phyloP scores from a whole-genome alignment of 2,888 invertebrate species.

The Gonocerus acuteangulatus region DNA sequence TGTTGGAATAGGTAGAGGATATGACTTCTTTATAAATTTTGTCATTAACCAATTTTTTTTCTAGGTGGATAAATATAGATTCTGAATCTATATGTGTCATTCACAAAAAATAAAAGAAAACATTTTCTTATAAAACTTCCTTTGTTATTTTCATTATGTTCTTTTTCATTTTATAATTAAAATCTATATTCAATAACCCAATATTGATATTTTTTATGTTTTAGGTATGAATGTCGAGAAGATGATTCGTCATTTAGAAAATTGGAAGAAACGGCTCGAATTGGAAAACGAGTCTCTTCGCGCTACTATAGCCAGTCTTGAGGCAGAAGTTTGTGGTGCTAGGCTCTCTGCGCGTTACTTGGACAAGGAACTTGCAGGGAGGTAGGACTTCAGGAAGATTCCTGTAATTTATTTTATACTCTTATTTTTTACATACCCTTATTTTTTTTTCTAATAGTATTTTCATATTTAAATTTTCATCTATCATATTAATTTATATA shows the following conservation, averaged over 20 bases:
- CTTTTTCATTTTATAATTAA: neutral
- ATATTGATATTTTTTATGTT: too few relatives aligned
- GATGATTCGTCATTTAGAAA: constrained; percentile 38
- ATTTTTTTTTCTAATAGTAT: too few relatives aligned
- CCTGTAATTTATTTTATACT: too few relatives aligned
- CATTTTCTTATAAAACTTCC: neutral
- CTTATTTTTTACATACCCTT: neutral
- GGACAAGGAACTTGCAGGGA: constrained; percentile 71
- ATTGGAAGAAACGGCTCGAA: constrained; percentile 49
- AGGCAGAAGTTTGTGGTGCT: constrained; percentile 77
- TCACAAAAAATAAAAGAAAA: too few relatives aligned
- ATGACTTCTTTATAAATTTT: too few relatives aligned
- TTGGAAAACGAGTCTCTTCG: constrained; percentile 63
- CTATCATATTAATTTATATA: neutral
- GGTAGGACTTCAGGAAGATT: too few relatives aligned
- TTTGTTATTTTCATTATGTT: neutral
- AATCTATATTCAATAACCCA: too few relatives aligned
- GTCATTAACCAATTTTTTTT: too few relatives aligned
- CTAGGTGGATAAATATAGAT: too few relatives aligned
- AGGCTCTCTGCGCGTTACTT: constrained; percentile 76
- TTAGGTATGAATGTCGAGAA: constrained; percentile 37
- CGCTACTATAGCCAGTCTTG: constrained; percentile 63
- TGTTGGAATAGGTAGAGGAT: too few relatives aligned
- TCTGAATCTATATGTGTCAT: too few relatives aligned
- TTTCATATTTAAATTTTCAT: neutral